phyloP scores from a whole-genome alignment of 2,113 vertebrate genomes.

The Xiphophorus couchianus region DNA sequence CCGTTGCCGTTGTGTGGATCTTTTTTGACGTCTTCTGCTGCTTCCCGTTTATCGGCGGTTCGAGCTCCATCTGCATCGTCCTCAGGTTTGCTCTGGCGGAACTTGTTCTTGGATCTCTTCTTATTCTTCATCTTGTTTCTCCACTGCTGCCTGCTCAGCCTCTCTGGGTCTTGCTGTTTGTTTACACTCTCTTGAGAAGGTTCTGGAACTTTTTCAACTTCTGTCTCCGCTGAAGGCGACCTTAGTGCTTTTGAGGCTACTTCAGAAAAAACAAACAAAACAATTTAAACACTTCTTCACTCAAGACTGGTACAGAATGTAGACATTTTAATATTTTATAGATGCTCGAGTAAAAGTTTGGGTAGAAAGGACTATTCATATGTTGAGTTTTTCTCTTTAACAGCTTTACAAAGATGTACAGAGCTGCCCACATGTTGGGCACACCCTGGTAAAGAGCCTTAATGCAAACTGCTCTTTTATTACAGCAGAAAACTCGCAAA shows the following conservation, averaged over 20 bases:
- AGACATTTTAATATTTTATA: neutral
- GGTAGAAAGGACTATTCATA: neutral
- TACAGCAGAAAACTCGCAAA: neutral
- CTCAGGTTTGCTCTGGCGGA: constrained; percentile 18
- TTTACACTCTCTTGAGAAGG: constrained; percentile 7
- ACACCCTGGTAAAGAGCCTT: neutral
- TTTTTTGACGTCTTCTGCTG: constrained; percentile 12
- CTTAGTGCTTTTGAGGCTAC: constrained; percentile 12
- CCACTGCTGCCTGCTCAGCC: constrained; percentile 76
- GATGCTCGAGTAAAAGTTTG: neutral
- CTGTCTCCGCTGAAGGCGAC: neutral
- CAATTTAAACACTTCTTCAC: neutral
- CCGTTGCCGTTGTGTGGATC: constrained; percentile 8
- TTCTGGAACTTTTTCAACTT: neutral
- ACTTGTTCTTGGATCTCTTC: constrained; percentile 79
- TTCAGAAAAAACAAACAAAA: constrained; percentile 13
- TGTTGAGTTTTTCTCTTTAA: neutral
- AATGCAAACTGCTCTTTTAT: neutral
- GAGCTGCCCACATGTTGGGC: no score
- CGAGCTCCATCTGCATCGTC: constrained; percentile 19
- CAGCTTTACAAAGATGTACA: no score
- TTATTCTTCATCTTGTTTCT: constrained; percentile 81
- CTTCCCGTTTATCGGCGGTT: neutral
- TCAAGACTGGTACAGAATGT: neutral
- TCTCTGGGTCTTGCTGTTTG: constrained; percentile 19